A percentile compares a stretch with the other conserved stretches of the same genome.
Conservation (phyloP, 1,140 invertebrate species). For the Schlechtendalia chinensis region DNA sequence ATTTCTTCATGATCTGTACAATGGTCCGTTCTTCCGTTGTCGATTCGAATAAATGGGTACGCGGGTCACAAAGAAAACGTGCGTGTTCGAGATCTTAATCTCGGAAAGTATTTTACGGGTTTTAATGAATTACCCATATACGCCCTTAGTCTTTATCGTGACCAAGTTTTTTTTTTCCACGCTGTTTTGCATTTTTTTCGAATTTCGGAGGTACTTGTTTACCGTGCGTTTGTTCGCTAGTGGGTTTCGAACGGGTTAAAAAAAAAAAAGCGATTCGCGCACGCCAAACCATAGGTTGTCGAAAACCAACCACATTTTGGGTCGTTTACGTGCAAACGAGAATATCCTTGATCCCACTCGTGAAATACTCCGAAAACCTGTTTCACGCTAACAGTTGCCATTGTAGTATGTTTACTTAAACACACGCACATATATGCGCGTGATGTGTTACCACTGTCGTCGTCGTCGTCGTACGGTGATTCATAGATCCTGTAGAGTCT, state of each 20-base stretch:
- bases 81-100: conserved; percentile 15
- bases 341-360: conserved; percentile 36
- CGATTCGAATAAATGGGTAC: conserved; percentile 4
- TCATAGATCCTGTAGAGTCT: conserved; percentile 14
- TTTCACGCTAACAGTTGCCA: conserved; percentile 24
- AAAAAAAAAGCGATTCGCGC: conserved; percentile 7
- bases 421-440: conserved; percentile 10
- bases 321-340: conserved; percentile 36
- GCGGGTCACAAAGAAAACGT: neutral
- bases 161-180: neutral
- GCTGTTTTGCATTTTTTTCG: neutral
- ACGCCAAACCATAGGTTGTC: neutral
- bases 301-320: conserved; percentile 26
- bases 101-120: conserved; percentile 11
- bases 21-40: neutral
- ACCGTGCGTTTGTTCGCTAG: neutral
- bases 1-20: conserved; percentile 11
- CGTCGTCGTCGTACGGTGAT: neutral
- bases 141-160: neutral
- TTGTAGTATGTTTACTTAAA: conserved; percentile 23
- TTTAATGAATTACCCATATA: conserved; percentile 3
- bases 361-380: conserved; percentile 18
- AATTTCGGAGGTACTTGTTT: neutral
- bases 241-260: neutral
- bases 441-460: conserved; percentile 13